phyloP scores from a whole-genome alignment of 2,113 vertebrate genomes.

The Hydropotes inermis region DNA sequence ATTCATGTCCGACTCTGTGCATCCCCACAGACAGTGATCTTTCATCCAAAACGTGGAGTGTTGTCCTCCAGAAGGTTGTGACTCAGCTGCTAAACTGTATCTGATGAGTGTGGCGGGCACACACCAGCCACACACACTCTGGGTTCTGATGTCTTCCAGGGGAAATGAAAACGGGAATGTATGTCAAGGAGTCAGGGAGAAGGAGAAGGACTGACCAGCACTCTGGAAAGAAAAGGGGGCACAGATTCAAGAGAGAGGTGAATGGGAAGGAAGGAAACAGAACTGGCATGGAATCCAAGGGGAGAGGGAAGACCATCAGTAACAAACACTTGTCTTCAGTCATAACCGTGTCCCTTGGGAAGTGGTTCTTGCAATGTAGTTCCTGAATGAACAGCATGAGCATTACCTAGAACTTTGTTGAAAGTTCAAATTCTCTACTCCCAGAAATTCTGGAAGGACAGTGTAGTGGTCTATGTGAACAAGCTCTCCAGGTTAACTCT shows the following conservation, averaged over 20 bases:
- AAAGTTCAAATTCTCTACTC: background rate
- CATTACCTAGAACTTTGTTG: background rate
- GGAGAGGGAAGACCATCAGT: background rate
- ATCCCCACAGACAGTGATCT: background rate
- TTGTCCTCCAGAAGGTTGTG: background rate
- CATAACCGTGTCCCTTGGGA: background rate
- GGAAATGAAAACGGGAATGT: background rate
- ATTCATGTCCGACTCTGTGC: too few relatives aligned
- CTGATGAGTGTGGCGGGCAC: too few relatives aligned
- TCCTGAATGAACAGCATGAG: background rate
- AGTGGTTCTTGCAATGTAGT: background rate
- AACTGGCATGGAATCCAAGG: background rate
- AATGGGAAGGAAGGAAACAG: background rate
- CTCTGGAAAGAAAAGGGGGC: background rate
- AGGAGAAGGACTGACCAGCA: background rate
- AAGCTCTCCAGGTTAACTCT: background rate
- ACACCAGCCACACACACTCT: background rate
- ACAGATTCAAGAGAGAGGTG: background rate
- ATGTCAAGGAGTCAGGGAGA: background rate
- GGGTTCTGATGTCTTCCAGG: background rate
- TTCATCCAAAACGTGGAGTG: background rate
- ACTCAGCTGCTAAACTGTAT: background rate
- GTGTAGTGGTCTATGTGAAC: background rate
- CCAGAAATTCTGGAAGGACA: background rate
- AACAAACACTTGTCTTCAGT: background rate